Percentiles rank a stretch among this genome's conserved stretches.
Conservation (phyloP, 2,888 invertebrate genomes). For the Drosophila mayaguana region DNA sequence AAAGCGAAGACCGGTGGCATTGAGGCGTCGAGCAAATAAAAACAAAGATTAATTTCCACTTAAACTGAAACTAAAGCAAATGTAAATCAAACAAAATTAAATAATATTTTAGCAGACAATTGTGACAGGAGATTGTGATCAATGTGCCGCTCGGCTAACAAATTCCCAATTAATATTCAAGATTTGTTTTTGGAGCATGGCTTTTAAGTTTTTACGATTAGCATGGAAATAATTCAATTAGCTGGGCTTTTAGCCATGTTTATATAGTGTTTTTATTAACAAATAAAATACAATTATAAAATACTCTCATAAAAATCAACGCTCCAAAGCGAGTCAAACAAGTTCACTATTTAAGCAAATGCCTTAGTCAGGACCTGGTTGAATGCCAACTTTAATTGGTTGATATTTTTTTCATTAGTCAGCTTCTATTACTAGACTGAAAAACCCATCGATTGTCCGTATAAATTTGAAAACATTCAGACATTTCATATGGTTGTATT, state of each 20-base stretch:
- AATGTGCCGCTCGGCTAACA: slow-evolving; percentile 50
- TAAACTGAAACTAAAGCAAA: slow-evolving; percentile 42
- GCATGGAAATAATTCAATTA: slow-evolving; percentile 76
- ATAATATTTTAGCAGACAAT: slow-evolving; percentile 44
- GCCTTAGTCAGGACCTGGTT: slow-evolving; percentile 27
- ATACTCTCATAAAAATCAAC: slow-evolving; percentile 35
- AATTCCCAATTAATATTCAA: slow-evolving; percentile 47
- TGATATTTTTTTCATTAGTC: slow-evolving; percentile 58
- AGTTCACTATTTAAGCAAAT: slow-evolving; percentile 18
- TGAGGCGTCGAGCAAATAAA: slow-evolving; percentile 61
- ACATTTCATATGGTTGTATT: slow-evolving; percentile 23
- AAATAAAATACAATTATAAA: slow-evolving; percentile 64
- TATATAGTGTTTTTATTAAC: slow-evolving; percentile 24
- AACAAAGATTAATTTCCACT: slow-evolving; percentile 59
- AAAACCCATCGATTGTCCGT: slow-evolving; percentile 34
- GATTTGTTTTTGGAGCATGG: slow-evolving; percentile 19
- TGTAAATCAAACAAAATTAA: slow-evolving; percentile 44
- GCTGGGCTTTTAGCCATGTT: slow-evolving; percentile 52
- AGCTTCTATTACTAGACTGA: slow-evolving; percentile 17
- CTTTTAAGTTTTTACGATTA: slow-evolving; percentile 50
- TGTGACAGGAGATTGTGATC: slow-evolving; percentile 46
- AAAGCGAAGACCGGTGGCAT: slow-evolving; percentile 71
- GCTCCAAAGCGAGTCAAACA: slow-evolving; percentile 41
- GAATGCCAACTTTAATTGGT: slow-evolving; percentile 43
- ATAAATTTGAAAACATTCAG: slow-evolving; percentile 55